phyloP scores from a whole-genome alignment of 2,888 invertebrate genomes.

The Melinaea marsaeus region DNA sequence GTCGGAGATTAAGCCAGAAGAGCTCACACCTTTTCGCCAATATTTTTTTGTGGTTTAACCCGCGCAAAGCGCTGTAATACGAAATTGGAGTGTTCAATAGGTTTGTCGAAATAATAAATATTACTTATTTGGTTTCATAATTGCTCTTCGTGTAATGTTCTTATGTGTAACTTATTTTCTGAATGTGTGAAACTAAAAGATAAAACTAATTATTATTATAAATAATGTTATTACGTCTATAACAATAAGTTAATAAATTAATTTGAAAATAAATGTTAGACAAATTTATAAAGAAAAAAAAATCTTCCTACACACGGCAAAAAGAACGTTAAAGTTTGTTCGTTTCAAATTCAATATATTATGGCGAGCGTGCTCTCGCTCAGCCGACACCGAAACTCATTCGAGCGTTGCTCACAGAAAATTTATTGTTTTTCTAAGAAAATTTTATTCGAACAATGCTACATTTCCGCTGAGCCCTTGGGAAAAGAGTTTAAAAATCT shows the following conservation, averaged over 20 bases:
- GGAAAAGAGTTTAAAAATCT: constrained; percentile 59
- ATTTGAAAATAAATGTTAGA: constrained; percentile 61
- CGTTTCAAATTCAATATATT: constrained; percentile 79
- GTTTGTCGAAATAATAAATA: constrained; percentile 41
- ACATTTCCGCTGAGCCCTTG: constrained; percentile 54
- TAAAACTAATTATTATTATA: no score
- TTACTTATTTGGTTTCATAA: constrained; percentile 31
- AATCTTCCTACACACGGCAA: constrained; percentile 70
- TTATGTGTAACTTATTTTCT: no score
- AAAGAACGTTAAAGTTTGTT: constrained; percentile 74
- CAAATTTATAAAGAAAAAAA: constrained; percentile 62
- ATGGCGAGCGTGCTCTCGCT: constrained; percentile 75
- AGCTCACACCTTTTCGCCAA: constrained; percentile 70
- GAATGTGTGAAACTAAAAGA: no score
- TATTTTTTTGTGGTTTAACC: constrained; percentile 68
- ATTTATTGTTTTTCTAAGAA: constrained; percentile 79
- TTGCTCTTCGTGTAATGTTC: constrained; percentile 41
- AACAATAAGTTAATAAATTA: no score
- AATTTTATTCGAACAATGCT: constrained; percentile 67
- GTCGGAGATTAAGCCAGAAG: constrained; percentile 69
- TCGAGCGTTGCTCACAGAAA: constrained; percentile 74
- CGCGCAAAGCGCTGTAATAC: constrained; percentile 60
- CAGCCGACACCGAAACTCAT: constrained; percentile 76
- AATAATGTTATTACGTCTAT: no score
- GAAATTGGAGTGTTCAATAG: constrained; percentile 58